Base-by-base conservation (phyloP, 2,888 invertebrate species). In the Phyto melanocephala region DNA sequence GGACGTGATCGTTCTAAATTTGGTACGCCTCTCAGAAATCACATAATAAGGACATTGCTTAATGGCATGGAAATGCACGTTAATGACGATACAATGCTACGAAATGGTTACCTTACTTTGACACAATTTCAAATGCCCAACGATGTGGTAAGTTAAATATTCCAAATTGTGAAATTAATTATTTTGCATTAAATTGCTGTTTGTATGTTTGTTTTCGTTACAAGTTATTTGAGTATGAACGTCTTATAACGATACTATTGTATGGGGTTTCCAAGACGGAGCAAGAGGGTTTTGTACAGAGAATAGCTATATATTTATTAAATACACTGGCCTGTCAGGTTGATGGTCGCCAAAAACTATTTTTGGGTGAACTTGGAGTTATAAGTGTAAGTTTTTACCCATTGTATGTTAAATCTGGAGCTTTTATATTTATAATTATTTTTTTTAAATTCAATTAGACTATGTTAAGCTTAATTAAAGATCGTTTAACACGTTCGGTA, bases 321-420 rank as follows among this genome's bases (percentile, higher is more conserved):
- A 99, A 99, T 92, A 97, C 98, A 0, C 92, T 99, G 85, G 98
- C 99, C 6, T 99, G 99, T 91, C 98, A 98, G 92, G 98, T 99
- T 8, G 98, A 98, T 89, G 97, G 97, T 22, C 93, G 94, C 77
- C 98, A 99, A 90, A 99, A 99, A 90, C 94, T 95, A 62, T 94
- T 97, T 87, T 93, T 99, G 37, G 99, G 99, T 58, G 95, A 96
- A 90, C 92, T 97, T 72, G 98, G 98, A 77, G 98, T 97, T 56
- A 96, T 96, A 87, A 93, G 93, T 91, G 96, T 96, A 91, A 92
- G 93, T 92, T 83, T 50, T 45, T 56, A n/a, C 5, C 13, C 17
- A 28, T 10, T 24, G 28, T 28, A 15, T 22, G 47, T 11, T 54
- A 35, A 13, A 37, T n/a, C 2, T 24, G 10, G 47, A 6, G 15